Evolutionary conservation across 2,113 vertebrate genomes (phyloP).

Genomic region (Halichoerus grypus): DNA sequence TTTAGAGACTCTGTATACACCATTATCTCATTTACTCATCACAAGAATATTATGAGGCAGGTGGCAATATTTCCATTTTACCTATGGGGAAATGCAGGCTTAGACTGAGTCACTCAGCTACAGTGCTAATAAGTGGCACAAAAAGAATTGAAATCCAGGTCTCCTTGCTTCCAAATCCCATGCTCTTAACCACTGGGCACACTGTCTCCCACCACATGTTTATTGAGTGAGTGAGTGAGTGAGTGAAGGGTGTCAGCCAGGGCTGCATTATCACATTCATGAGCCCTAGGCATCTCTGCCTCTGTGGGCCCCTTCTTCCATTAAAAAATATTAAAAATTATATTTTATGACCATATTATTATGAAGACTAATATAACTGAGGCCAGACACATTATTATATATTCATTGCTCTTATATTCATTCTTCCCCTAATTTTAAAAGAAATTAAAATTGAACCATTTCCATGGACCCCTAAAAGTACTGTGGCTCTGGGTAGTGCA

Average conservation of each 20-base stretch:
- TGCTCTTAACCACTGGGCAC: background rate
- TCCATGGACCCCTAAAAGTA: background rate
- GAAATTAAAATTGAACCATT: background rate
- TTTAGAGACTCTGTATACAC: background rate
- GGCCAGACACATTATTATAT: background rate
- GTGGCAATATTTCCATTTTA: background rate
- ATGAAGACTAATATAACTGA: background rate
- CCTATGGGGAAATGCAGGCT: background rate
- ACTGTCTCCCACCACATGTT: background rate
- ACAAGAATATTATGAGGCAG: background rate
- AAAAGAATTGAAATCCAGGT: background rate
- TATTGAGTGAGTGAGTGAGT: background rate
- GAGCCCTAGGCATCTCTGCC: background rate
- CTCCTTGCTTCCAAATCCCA: background rate
- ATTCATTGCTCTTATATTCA: slow-evolving; percentile 22
- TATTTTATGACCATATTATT: background rate
- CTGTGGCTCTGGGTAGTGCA: background rate
- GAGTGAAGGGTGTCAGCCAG: background rate
- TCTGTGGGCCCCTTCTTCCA: background rate
- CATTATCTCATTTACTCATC: background rate
- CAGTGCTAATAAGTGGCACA: background rate
- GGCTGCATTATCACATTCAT: rapidly evolving
- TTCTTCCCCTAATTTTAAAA: slow-evolving; percentile 29
- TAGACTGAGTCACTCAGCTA: background rate
- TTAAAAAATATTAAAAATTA: slow-evolving; percentile 5